Percentiles rank a stretch among this genome's conserved stretches.
These are phyloP conservation scores for Coilia nasus DNA, from an alignment of 2,797 vertebrate species.

Conservation along the genomic window DNA sequence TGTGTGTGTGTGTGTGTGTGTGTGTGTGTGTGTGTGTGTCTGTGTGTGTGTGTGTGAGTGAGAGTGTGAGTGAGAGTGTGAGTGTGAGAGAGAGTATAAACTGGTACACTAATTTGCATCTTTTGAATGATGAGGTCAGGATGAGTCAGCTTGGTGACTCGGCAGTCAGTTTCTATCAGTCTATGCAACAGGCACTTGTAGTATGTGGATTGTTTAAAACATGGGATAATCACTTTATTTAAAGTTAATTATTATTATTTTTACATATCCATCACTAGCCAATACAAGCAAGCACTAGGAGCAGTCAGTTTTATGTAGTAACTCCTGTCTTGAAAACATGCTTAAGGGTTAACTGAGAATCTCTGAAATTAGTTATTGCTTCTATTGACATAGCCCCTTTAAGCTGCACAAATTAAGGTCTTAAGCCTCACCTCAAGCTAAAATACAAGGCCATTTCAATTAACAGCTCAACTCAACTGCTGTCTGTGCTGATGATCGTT, in stretches of 20 bases:
- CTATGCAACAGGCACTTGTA: too few relatives aligned
- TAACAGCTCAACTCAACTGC: slow-evolving; percentile 34
- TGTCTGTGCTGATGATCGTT: slow-evolving; percentile 37
- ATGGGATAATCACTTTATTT: too few relatives aligned
- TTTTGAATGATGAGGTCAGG: background rate
- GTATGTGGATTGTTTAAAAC: too few relatives aligned
- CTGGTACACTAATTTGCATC: background rate
- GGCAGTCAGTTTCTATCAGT: too few relatives aligned
- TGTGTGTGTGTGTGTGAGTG: slow-evolving; percentile 7
- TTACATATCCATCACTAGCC: too few relatives aligned
- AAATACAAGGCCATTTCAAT: slow-evolving; percentile 57
- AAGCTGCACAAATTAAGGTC: slow-evolving; percentile 51
- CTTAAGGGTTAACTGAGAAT: background rate
- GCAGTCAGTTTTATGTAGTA: background rate
- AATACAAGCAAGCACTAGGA: background rate
- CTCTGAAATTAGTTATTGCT: background rate
- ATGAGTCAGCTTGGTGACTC: too few relatives aligned
- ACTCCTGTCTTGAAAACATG: background rate
- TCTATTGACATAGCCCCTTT: background rate
- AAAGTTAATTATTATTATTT: too few relatives aligned
- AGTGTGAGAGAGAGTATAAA: too few relatives aligned
- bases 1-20: background rate
- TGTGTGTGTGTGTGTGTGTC: background rate
- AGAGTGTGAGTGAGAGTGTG: too few relatives aligned
- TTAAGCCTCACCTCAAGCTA: slow-evolving; percentile 46